Evolutionary conservation across 2,113 vertebrate species (phyloP).

Genomic region (Cinclus cinclus): DNA sequence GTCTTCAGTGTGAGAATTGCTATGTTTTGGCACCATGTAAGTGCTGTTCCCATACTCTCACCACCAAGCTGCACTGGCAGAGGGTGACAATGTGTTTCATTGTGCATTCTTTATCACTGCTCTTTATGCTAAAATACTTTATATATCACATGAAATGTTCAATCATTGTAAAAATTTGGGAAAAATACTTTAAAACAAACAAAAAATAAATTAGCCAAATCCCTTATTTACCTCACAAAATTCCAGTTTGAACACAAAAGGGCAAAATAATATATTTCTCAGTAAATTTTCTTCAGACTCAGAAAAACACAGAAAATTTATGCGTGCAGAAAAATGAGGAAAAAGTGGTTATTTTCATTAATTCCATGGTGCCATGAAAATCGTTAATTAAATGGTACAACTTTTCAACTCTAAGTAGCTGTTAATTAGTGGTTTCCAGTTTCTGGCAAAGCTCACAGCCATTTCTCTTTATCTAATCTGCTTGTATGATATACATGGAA

Average conservation of each 20-base stretch:
- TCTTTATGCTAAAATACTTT: background rate
- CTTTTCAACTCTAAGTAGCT: background rate
- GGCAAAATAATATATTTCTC: background rate
- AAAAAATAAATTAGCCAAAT: background rate
- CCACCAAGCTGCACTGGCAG: background rate
- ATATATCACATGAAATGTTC: background rate
- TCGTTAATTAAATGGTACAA: background rate
- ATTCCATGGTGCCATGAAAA: background rate
- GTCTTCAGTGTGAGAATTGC: background rate
- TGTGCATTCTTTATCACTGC: background rate
- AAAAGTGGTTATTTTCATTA: background rate
- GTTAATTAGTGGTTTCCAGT: background rate
- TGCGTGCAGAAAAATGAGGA: background rate
- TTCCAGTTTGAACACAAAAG: background rate
- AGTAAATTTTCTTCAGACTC: background rate
- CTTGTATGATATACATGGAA: background rate
- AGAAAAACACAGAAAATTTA: background rate
- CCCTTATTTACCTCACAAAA: background rate
- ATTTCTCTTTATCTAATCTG: background rate
- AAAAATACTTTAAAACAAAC: background rate
- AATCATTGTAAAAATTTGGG: background rate
- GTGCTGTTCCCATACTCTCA: background rate
- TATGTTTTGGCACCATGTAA: background rate
- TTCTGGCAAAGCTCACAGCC: background rate
- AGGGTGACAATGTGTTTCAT: background rate